phyloP scores from a whole-genome alignment of 2,113 vertebrate genomes.

The Hiodon alosoides region DNA sequence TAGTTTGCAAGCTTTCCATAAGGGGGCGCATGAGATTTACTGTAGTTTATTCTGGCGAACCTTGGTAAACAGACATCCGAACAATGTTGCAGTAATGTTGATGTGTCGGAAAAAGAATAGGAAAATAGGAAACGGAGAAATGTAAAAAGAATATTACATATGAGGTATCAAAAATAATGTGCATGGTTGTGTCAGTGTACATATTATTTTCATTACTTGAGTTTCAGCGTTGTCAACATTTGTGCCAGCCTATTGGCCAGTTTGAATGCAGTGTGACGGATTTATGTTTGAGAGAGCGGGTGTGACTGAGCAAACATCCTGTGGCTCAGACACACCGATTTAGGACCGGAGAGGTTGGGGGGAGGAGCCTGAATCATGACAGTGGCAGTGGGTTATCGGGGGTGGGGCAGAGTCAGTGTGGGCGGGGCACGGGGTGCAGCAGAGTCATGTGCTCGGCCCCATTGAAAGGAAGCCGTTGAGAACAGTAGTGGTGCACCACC shows the following conservation, averaged over 20 bases:
- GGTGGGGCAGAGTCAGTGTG: conserved; percentile 43
- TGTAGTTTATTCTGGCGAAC: not conserved
- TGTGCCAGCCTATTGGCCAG: not conserved
- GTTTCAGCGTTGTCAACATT: not conserved
- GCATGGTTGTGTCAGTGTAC: not conserved
- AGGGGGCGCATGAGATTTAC: not conserved
- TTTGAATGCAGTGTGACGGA: not conserved
- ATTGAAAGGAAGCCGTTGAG: conserved; percentile 85
- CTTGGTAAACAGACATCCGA: not conserved
- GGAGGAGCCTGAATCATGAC: not conserved
- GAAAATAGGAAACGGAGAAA: not conserved
- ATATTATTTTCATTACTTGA: not conserved
- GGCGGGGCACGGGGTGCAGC: conserved; percentile 71
- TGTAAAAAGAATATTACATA: not conserved
- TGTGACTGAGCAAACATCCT: not conserved
- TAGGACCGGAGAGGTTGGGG: not conserved
- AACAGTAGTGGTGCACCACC: conserved; percentile 83
- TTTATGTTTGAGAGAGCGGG: not conserved
- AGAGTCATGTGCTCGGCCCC: conserved; percentile 92
- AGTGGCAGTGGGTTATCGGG: not conserved
- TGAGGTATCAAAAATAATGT: not conserved
- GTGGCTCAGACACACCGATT: not conserved
- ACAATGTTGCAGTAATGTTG: too few relatives aligned
- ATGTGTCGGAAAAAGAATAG: not conserved
- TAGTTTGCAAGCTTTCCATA: conserved; percentile 1